Evolutionary conservation across 1,140 invertebrate genomes (phyloP).

Genomic region (Pseudomyrmex cubaensis): DNA sequence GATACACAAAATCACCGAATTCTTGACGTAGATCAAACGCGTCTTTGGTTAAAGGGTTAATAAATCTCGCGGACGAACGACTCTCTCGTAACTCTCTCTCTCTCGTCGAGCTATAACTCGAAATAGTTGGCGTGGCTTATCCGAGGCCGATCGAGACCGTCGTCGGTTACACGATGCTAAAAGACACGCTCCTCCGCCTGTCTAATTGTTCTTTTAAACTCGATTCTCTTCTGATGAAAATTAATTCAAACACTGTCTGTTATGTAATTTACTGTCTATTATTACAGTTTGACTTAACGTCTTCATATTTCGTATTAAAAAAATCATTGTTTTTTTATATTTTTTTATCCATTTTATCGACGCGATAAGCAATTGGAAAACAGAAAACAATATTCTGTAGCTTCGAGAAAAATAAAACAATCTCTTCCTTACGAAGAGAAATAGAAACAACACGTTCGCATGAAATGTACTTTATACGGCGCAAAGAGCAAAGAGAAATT

Average conservation of each 20-base stretch:
- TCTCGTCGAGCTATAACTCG: slow-evolving; percentile 76
- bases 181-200: background rate
- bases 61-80: slow-evolving; percentile 71
- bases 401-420: background rate
- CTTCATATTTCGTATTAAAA: too few relatives aligned
- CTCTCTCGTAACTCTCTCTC: slow-evolving; percentile 65
- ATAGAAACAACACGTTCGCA: background rate
- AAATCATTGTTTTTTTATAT: too few relatives aligned
- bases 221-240: too few relatives aligned
- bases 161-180: slow-evolving; percentile 72
- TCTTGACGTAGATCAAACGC: background rate
- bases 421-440: background rate
- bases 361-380: too few relatives aligned
- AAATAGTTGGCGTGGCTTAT: slow-evolving; percentile 81
- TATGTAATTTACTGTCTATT: too few relatives aligned
- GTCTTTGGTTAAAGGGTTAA: slow-evolving; percentile 66
- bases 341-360: too few relatives aligned
- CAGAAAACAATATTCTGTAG: background rate
- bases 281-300: too few relatives aligned
- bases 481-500: background rate
- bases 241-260: too few relatives aligned
- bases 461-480: background rate
- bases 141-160: slow-evolving; percentile 73
- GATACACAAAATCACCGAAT: background rate
- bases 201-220: background rate